Base-by-base conservation (phyloP, 2,797 vertebrate species). In the Tragopan temminckii region DNA sequence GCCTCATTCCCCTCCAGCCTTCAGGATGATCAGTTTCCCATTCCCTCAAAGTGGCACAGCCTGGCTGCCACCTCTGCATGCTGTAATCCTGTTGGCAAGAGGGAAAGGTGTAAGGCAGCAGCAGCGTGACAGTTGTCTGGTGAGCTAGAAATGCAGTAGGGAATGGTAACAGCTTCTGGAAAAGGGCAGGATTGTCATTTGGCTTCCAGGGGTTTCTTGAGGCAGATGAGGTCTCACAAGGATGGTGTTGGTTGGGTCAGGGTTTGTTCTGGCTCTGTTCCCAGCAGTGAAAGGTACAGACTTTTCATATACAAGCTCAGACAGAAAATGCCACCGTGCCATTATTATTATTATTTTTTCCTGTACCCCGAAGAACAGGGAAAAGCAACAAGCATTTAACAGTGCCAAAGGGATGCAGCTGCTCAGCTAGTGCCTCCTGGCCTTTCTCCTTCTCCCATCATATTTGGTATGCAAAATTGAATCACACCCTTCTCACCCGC, bases 191-290 rank as follows among this genome's bases (percentile, higher is more conserved):
- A 15, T 7, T 67, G 72, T 50, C 16, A 35, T 25, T n/a, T 80
- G 58, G 17, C 75, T 80, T 78, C 90, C 13, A 7, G 33, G 7
- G 33, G 7, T 45, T 92, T 82, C 53, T 94, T 66, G 7, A 80
- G 72, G 87, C 3, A 4, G 58, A 55, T 53, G 33, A 59, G 36
- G 55, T 80, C 72, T 92, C 20, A 11, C 0, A 2, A 78, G 38
- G 52, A 27, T 71, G 62, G 50, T 79, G 71, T 33, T 83, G 69
- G 70, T 90, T 76, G 76, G 89, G 77, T 68, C 18, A 13, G 59
- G 80, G 35, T 94, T 96, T 80, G 66, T 79, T 46, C 91, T 95
- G 94, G 89, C 84, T 66, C 42, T 42, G 19, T 45, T 93, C 80
- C 77, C 79, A 66, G 79, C 2, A 45, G 61, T 35, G 40, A 59